These are phyloP conservation scores for Pogonocherus hispidulus DNA, from an alignment of 2,888 invertebrate genomes.

Conservation along the genomic window DNA sequence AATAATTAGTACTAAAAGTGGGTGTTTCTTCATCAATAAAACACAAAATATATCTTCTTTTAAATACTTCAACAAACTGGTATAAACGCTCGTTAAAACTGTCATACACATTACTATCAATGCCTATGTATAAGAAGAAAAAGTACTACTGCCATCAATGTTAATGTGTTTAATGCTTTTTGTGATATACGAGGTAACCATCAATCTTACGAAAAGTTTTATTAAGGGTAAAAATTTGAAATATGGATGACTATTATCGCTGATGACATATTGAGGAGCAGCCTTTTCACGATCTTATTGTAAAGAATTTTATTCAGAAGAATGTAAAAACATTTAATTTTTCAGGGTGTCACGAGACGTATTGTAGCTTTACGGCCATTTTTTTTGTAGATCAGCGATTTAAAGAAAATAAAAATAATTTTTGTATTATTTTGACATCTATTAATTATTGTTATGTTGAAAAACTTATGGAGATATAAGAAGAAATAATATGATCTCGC, in stretches of 20 bases:
- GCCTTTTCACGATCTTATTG: neutral
- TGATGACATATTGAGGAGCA: neutral
- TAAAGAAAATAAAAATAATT: neutral
- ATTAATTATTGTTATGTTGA: no score
- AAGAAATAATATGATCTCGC: no score
- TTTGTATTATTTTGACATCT: no score
- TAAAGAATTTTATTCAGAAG: neutral
- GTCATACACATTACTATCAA: neutral
- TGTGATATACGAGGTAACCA: neutral
- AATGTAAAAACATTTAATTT: neutral
- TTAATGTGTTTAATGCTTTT: neutral
- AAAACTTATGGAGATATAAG: no score
- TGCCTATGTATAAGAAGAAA: neutral
- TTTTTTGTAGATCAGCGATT: neutral
- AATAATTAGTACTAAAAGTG: no score
- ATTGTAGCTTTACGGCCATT: neutral
- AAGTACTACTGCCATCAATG: no score
- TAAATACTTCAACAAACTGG: no score
- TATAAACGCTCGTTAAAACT: neutral
- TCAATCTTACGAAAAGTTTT: constrained; percentile 15
- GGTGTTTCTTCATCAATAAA: no score
- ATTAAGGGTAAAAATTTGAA: constrained; percentile 13
- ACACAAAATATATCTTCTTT: no score
- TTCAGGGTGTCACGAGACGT: neutral
- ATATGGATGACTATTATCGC: neutral